Base-by-base conservation (phyloP, 2,113 vertebrate species). In the Sylvia atricapilla region DNA sequence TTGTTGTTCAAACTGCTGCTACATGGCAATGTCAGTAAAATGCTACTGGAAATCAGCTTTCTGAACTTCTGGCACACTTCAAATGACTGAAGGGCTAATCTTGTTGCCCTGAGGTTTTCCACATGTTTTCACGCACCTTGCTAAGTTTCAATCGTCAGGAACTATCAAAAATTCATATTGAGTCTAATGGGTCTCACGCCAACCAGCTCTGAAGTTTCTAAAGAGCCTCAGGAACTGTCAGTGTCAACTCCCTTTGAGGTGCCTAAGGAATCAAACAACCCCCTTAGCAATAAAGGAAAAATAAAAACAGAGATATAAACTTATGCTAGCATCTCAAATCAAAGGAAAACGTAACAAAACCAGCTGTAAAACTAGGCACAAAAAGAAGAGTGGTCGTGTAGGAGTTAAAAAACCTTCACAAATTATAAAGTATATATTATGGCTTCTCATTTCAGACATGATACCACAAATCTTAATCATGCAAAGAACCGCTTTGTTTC, bases 381-480 rank as follows among this genome's bases (percentile, higher is more conserved):
- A 25, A 39, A 63, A 82, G 60, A 75, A 77, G 53, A 81, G 50
- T 70, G 70, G 84, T 89, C 64, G 87, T 37, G 79, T 19, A 95
- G 67, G 77, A 79, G 95, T 95, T 95, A 95, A 96, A 92, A 89
- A 88, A 50, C 22, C 75, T 63, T 62, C 83, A 92, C 79, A 95
- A 93, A 91, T 85, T 46, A 69, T 43, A 74, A 74, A 52, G 62
- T 39, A 30, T 55, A 74, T 72, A 95, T 94, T 84, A 62, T 11
- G 52, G 58, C 30, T 95, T 89, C 77, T 92, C 89, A 90, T 96
- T 96, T 97, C 96, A 95, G 87, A 82, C 87, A 0, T 84, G 85
- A 95, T 94, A 84, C 92, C 92, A 86, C 92, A 93, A 95, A 96
- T 94, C 88, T 93, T 96, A 97, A 96, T 96, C 96, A 96, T 77